These are phyloP conservation scores for Choloepus hoffmanni DNA, from an alignment of 2,113 vertebrate species.

Conservation along the genomic window DNA sequence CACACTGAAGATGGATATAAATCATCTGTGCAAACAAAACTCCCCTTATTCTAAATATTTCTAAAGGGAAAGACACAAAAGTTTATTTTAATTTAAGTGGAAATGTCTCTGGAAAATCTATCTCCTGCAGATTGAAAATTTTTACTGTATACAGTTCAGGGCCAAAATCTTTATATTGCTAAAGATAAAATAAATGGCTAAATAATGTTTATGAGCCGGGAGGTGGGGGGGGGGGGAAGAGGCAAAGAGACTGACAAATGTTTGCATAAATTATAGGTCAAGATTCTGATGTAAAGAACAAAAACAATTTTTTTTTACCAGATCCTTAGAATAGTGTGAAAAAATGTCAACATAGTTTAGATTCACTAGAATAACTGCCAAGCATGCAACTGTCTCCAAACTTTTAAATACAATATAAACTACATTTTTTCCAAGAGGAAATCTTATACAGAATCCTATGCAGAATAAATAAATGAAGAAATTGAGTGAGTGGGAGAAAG, in stretches of 20 bases:
- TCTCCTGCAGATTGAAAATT: conserved; percentile 4
- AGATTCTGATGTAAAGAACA: neutral
- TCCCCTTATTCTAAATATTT: conserved; percentile 23
- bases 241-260: neutral
- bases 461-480: conserved; percentile 3
- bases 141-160: neutral
- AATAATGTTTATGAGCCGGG: neutral
- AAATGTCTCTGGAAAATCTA: conserved; percentile 51
- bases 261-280: conserved; percentile 1
- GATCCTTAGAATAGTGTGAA: neutral
- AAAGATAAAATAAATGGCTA: neutral
- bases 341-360: neutral
- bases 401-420: neutral
- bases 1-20: neutral
- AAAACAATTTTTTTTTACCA: neutral
- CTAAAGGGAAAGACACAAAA: conserved; percentile 25
- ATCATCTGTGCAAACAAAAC: neutral
- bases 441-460: neutral
- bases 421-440: neutral
- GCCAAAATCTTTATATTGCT: neutral
- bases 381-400: neutral
- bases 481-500: neutral
- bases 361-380: neutral
- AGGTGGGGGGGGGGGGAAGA: neutral
- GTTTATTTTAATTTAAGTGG: conserved; percentile 55